phyloP scores from a whole-genome alignment of 1,140 invertebrate genomes.

The Drosophila albomicans region DNA sequence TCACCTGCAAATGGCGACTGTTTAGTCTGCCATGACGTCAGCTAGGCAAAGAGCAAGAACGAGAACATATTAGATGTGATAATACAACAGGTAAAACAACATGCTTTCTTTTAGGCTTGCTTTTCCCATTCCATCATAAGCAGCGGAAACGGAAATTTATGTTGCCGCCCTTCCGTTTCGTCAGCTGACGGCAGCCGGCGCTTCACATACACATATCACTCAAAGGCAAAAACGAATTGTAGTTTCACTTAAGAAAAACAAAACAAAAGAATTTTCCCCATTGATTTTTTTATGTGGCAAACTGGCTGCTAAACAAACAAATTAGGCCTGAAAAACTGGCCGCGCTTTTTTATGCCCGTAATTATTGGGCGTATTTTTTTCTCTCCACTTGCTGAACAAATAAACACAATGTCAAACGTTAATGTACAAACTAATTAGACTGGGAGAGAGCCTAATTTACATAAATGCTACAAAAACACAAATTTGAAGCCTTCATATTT shows the following conservation, averaged over 20 bases:
- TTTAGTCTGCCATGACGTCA: constrained; percentile 47
- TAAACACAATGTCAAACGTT: constrained; percentile 76
- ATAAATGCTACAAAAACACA: not conserved
- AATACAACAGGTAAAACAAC: constrained; percentile 70
- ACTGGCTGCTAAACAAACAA: constrained; percentile 64
- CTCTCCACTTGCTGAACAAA: constrained; percentile 63
- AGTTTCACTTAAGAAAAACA: constrained; percentile 43
- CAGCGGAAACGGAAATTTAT: constrained; percentile 76
- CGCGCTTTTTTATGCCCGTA: constrained; percentile 29
- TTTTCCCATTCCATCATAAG: constrained; percentile 2
- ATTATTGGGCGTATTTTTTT: constrained; percentile 63
- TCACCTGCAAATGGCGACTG: constrained; percentile 55
- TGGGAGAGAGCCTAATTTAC: constrained; percentile 27
- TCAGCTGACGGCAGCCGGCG: constrained; percentile 47
- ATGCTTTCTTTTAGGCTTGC: not conserved
- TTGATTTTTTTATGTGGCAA: constrained; percentile 43
- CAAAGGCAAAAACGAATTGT: constrained; percentile 58
- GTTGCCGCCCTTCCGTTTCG: constrained; percentile 50
- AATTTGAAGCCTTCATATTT: constrained; percentile 2
- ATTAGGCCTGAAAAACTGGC: constrained; percentile 58
- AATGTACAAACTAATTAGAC: constrained; percentile 76
- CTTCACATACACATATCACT: constrained; percentile 46
- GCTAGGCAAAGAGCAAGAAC: too few relatives aligned
- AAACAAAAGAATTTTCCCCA: constrained; percentile 53
- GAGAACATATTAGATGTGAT: constrained; percentile 3